Base-by-base conservation (phyloP, 2,797 vertebrate species). In the Varecia variegata region DNA sequence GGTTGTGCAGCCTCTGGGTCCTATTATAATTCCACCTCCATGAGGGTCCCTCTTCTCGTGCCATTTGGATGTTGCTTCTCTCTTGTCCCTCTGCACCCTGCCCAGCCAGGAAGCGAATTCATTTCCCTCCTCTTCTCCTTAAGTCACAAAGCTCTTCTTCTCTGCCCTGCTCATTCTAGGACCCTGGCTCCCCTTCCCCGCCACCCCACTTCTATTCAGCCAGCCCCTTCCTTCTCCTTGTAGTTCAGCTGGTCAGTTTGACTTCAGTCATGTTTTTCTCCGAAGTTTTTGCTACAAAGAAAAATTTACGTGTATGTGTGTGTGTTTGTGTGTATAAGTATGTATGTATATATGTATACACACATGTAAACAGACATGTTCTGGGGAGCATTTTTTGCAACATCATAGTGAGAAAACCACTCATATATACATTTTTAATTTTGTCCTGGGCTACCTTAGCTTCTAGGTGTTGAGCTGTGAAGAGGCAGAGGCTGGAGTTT, bases 361-460 rank as follows among this genome's bases (percentile, higher is more conserved):
- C 58, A 60, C 58, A 15, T 15, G n/a, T 45, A 65, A 60, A 43
- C 32, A 94, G 38, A 35, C 32, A n/a, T 43, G 52, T 60, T 54
- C 71, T 68, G 76, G 50, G 62, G 27, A 35, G 43, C 40, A 73
- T 45, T 38, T 90, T 89, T 62, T 38, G 5, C 10, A 56, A n/a
- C 68, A 65, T 60, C 18, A 21, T 3, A 32, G 5, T 88, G 32
- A 43, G 15, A 91, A 90, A 84, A 79, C n/a, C 95, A 62, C 54
- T 94, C 38, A 8, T n/a, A 23, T 9, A 15, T 50, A 12, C 23
- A 40, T 77, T 20, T 76, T 88, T 82, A 38, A 91, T 94, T 80
- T 93, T 60, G 93, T 91, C 60, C 56, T 38, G 35, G 35, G 54
- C 23, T 65, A 17, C 58, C 45, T 88, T 90, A 77, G n/a, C 65